phyloP scores from a whole-genome alignment of 2,888 invertebrate species.

The Parascotia fuliginaria region DNA sequence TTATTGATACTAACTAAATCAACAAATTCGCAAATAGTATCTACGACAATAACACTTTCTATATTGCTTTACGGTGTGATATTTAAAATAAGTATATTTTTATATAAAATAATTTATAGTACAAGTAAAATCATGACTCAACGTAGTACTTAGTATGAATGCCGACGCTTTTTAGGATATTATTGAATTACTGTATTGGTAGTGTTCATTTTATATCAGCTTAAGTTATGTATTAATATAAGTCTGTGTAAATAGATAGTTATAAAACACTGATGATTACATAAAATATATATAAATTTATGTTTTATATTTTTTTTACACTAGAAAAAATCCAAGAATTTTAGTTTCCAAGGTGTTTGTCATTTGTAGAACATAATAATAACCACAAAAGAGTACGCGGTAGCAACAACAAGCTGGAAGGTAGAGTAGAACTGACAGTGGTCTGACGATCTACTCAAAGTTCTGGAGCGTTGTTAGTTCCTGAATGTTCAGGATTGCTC shows the following conservation, averaged over 20 bases:
- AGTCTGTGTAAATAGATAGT: constrained; percentile 39
- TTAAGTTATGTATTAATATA: constrained; percentile 29
- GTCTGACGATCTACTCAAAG: no score
- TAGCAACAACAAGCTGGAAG: no score
- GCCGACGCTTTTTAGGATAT: constrained; percentile 33
- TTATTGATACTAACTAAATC: constrained; percentile 7
- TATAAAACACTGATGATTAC: constrained; percentile 32
- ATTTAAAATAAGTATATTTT: constrained; percentile 59
- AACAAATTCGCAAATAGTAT: constrained; percentile 26
- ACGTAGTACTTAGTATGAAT: constrained; percentile 27
- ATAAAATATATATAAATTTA: constrained; percentile 18
- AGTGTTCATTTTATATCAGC: constrained; percentile 20
- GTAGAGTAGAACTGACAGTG: no score
- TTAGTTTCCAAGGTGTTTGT: no score
- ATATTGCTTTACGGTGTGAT: constrained; percentile 69
- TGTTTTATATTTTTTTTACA: constrained; percentile 31
- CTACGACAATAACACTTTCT: constrained; percentile 24
- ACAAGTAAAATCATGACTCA: constrained; percentile 40
- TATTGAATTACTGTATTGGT: constrained; percentile 24
- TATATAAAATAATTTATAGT: constrained; percentile 37
- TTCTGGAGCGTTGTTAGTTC: no score
- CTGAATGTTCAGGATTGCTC: no score
- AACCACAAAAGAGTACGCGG: no score
- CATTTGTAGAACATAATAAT: no score
- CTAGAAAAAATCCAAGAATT: no score